Conservation (phyloP, 2,888 invertebrate species). For the Lypha dubia region DNA sequence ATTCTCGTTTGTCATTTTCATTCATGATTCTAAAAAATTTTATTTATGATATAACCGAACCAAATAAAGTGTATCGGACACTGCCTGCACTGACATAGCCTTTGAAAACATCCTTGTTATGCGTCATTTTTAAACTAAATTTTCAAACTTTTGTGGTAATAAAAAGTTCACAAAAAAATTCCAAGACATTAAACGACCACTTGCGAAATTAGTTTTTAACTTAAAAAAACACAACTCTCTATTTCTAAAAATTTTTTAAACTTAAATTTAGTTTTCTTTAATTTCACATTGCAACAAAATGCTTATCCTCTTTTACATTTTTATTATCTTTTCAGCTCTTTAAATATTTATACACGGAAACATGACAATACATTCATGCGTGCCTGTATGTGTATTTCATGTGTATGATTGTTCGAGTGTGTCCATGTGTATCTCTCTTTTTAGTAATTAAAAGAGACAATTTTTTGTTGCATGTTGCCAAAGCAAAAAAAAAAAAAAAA, state of each 20-base stretch:
- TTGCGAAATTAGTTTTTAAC: too few relatives aligned
- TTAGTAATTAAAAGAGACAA: conserved; percentile 61
- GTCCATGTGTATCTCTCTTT: conserved; percentile 18
- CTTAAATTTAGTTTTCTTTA: not conserved
- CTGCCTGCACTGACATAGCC: too few relatives aligned
- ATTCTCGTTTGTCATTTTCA: too few relatives aligned
- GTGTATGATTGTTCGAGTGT: not conserved
- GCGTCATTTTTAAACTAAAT: too few relatives aligned
- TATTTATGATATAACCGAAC: too few relatives aligned
- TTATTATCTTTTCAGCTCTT: conserved; percentile 59
- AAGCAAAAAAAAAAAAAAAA: conserved; percentile 10
- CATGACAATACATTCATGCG: conserved; percentile 34
- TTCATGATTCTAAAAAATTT: too few relatives aligned
- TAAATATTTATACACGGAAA: conserved; percentile 57
- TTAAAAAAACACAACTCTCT: not conserved
- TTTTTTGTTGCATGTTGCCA: conserved; percentile 19
- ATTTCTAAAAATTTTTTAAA: not conserved
- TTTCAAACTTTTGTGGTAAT: too few relatives aligned
- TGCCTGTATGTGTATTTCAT: not conserved
- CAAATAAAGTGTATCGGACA: too few relatives aligned
- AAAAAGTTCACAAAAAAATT: too few relatives aligned
- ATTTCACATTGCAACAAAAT: conserved; percentile 18
- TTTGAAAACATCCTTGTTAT: too few relatives aligned
- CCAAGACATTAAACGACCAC: too few relatives aligned
- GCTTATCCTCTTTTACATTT: not conserved